Conservation (phyloP, 2,888 invertebrate genomes). For the Philaethria dido region DNA sequence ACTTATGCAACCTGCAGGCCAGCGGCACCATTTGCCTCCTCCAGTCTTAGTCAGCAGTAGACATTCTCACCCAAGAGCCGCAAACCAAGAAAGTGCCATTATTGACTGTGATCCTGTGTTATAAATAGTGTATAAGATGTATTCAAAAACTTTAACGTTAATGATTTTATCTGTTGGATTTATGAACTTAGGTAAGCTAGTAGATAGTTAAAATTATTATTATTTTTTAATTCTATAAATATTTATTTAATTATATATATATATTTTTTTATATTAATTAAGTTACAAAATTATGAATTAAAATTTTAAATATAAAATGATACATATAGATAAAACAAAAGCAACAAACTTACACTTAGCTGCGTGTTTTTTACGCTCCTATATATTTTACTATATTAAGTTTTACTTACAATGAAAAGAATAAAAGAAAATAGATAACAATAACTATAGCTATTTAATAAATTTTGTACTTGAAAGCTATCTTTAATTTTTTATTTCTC, state of each 20-base stretch:
- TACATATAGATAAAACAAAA: no score
- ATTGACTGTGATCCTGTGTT: slow-evolving; percentile 38
- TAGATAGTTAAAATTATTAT: not conserved
- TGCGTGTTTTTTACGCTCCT: no score
- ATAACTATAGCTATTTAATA: no score
- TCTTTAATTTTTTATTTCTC: no score
- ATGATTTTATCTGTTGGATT: slow-evolving; percentile 54
- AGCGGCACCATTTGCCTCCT: slow-evolving; percentile 51
- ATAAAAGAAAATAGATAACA: no score
- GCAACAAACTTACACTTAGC: no score
- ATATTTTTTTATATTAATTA: not conserved
- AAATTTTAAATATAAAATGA: not conserved
- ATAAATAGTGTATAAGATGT: slow-evolving; percentile 38
- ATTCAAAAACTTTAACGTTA: slow-evolving; percentile 44
- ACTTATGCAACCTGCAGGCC: slow-evolving; percentile 72
- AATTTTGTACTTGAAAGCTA: no score
- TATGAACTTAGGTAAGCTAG: slow-evolving; percentile 54
- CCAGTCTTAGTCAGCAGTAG: slow-evolving; percentile 57
- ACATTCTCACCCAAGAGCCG: slow-evolving; percentile 37
- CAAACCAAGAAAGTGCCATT: slow-evolving; percentile 48
- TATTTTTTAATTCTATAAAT: not conserved
- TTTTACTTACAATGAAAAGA: no score
- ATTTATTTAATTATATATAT: no score
- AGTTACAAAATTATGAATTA: not conserved
- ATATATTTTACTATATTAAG: no score